phyloP scores from a whole-genome alignment of 2,888 invertebrate genomes.

The Eucriotettix oculatus region DNA sequence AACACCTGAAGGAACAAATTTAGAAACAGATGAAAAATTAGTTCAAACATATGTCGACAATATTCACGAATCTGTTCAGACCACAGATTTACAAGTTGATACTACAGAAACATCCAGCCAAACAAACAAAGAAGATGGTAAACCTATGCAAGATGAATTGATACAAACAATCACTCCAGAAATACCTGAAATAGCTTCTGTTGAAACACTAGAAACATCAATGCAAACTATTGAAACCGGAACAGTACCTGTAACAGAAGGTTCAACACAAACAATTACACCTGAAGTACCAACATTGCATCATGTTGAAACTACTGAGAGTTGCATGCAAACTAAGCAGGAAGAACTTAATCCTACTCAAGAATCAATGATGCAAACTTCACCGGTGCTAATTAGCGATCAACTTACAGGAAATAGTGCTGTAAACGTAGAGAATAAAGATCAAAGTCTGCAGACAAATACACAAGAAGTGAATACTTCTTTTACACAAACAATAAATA shows the following conservation, averaged over 20 bases:
- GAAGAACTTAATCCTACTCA: slow-evolving; percentile 21
- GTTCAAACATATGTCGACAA: slow-evolving; percentile 23
- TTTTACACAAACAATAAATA: neutral
- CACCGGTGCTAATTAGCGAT: neutral
- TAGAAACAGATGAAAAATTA: slow-evolving; percentile 22
- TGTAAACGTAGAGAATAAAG: slow-evolving; percentile 18
- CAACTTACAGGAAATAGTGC: neutral
- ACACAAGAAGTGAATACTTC: neutral
- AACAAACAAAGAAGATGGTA: slow-evolving; percentile 1
- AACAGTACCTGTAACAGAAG: neutral
- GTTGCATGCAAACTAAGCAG: slow-evolving; percentile 31
- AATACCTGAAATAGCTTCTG: neutral
- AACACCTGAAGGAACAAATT: slow-evolving; percentile 10
- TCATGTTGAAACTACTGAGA: slow-evolving; percentile 5
- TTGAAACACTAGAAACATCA: slow-evolving; percentile 19
- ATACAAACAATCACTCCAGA: slow-evolving; percentile 5
- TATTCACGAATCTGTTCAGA: slow-evolving; percentile 5
- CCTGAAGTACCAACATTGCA: slow-evolving; percentile 23
- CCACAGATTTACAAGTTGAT: slow-evolving; percentile 1
- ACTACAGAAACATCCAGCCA: slow-evolving; percentile 2
- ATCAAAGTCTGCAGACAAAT: neutral
- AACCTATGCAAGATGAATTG: slow-evolving; percentile 2
- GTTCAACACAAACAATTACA: slow-evolving; percentile 27
- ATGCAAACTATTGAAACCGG: neutral
- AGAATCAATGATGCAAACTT: slow-evolving; percentile 11